These are phyloP conservation scores for Progne subis DNA, from an alignment of 2,113 vertebrate species.

Conservation along the genomic window DNA sequence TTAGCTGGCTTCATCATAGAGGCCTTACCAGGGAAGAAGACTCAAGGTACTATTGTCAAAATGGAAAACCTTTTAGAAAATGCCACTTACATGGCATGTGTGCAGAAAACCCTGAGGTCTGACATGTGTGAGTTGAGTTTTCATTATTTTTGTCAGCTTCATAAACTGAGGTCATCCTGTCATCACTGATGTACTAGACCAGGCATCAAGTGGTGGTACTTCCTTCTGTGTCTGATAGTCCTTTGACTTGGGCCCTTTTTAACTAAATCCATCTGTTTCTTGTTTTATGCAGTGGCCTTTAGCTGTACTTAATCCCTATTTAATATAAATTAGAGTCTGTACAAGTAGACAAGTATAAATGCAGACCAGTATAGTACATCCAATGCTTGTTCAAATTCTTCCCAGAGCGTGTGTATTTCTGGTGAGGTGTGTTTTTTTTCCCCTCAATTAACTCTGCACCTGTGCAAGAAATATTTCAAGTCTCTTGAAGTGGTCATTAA, in stretches of 20 bases:
- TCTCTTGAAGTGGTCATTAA: not conserved
- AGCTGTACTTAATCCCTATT: not conserved
- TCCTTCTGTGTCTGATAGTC: not conserved
- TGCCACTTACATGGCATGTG: not conserved
- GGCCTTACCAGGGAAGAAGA: not conserved
- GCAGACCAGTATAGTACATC: not conserved
- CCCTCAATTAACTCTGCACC: not conserved
- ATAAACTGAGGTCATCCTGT: not conserved
- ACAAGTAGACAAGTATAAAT: not conserved
- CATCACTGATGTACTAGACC: rapidly evolving
- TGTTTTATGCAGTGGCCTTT: not conserved
- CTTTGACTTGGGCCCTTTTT: not conserved
- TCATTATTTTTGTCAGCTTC: not conserved
- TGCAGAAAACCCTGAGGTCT: not conserved
- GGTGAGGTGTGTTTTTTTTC: not conserved
- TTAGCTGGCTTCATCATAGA: not conserved
- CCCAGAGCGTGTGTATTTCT: rapidly evolving
- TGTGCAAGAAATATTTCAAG: not conserved
- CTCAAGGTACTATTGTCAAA: not conserved
- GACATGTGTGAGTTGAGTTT: rapidly evolving
- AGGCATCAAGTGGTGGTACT: not conserved
- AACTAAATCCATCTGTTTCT: not conserved
- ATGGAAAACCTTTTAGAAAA: not conserved
- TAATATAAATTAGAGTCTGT: not conserved
- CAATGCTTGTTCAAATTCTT: not conserved